A percentile compares a stretch with the other conserved stretches of the same genome.
These are phyloP conservation scores for Ageneiosus marmoratus DNA, from an alignment of 2,113 vertebrate genomes.

Conservation along the genomic window DNA sequence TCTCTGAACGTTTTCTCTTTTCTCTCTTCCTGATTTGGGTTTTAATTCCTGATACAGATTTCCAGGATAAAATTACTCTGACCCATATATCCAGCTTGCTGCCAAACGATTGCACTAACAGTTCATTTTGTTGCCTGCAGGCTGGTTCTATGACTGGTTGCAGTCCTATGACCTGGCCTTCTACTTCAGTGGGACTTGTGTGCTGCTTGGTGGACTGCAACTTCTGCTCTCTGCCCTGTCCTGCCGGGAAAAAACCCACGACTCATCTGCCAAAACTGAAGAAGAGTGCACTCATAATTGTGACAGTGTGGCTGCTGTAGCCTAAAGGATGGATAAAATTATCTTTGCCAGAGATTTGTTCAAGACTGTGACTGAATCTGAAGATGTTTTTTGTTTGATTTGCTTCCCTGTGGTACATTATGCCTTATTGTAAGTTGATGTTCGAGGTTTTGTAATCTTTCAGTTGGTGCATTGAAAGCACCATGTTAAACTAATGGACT, in stretches of 20 bases:
- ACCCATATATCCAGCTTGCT: not conserved
- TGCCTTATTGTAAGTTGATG: conserved; percentile 18
- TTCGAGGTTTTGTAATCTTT: not conserved
- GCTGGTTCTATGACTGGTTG: conserved; percentile 86
- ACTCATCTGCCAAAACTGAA: conserved; percentile 61
- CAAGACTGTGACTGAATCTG: not conserved
- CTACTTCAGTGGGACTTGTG: conserved; percentile 82
- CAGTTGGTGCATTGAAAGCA: not conserved
- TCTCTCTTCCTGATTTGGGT: not conserved
- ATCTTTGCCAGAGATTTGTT: not conserved
- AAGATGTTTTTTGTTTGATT: conserved; percentile 14
- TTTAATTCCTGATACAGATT: not conserved
- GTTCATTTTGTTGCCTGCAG: conserved; percentile 60
- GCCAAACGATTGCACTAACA: not conserved
- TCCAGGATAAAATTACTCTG: not conserved
- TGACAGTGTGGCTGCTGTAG: conserved; percentile 75
- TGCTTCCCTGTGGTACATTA: not conserved
- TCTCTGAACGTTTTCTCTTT: not conserved
- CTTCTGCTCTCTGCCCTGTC: conserved; percentile 74
- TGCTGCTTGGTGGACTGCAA: conserved; percentile 77
- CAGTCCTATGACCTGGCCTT: conserved; percentile 82
- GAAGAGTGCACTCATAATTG: conserved; percentile 62
- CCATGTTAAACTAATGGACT: conserved; percentile 1
- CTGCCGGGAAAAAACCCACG: conserved; percentile 65
- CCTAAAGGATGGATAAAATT: conserved; percentile 56